Percentiles rank a stretch among this genome's conserved stretches.
These are phyloP conservation scores for Pseudotriccus pelzelni DNA, from an alignment of 2,797 vertebrate genomes.

Conservation along the genomic window DNA sequence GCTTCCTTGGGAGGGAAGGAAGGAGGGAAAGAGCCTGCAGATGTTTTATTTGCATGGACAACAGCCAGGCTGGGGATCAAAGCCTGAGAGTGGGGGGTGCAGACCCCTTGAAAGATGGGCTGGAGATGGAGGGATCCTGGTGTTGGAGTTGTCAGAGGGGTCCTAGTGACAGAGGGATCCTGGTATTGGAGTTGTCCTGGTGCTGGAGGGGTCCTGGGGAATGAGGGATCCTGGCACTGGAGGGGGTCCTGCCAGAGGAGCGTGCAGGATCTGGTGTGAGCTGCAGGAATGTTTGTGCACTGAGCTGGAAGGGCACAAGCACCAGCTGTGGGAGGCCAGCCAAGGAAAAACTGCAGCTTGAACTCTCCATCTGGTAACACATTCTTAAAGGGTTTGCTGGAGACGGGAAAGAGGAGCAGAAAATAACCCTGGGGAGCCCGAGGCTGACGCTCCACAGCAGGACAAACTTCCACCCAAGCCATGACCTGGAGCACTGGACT, in stretches of 20 bases:
- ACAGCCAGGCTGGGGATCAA: neutral
- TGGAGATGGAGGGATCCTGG: neutral
- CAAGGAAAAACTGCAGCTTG: neutral
- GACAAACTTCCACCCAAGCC: neutral
- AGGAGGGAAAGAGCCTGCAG: neutral
- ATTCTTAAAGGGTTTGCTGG: neutral
- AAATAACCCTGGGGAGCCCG: neutral
- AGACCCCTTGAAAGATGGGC: neutral
- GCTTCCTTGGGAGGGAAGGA: neutral
- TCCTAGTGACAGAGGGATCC: neutral
- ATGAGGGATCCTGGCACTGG: neutral
- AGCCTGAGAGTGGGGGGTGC: neutral
- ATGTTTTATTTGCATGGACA: neutral
- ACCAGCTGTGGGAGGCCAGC: neutral
- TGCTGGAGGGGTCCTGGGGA: neutral
- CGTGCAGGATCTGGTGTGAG: neutral
- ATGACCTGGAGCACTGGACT: accelerated
- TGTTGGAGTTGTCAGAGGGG: no score
- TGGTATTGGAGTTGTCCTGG: neutral
- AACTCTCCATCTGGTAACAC: neutral
- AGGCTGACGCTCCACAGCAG: neutral
- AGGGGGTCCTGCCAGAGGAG: neutral
- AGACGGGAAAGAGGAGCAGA: neutral
- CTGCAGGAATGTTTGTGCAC: neutral
- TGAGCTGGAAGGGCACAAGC: neutral